Evolutionary conservation across 1,140 invertebrate genomes (phyloP), one percentile per base, ranked within the genome.

Genomic region (Coelopa frigida): DNA sequence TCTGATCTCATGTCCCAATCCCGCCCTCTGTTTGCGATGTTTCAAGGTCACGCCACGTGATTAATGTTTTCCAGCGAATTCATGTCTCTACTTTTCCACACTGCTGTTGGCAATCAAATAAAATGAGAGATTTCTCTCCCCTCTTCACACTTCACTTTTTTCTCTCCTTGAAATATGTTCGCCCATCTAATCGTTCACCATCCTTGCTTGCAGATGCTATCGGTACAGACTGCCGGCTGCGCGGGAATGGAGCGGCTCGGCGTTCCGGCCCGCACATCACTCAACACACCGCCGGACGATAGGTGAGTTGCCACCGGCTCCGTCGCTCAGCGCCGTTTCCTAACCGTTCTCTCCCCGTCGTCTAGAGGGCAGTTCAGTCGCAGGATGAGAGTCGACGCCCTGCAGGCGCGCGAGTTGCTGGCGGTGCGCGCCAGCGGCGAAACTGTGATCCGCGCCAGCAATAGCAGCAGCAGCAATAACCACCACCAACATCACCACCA

Each of bases 191-290:
- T 35, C 6, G n/a, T 29, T 29, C 27, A 14, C n/a, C 31, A 24
- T 17, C 29, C n/a, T 46, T 68, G 69, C 63, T 77, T 78, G 56
- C 74, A 78, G 77, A 78, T 78, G 77, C 75, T 78, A 75, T 78
- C 76, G 73, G 76, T 78, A 70, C 76, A 78, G 75, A 74, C 76
- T 68, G 75, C 75, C 72, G 76, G 77, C 75, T 78, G 75, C 73
- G 77, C 76, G 72, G 77, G 77, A 71, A 78, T 78, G 77, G 77
- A 78, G 74, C 74, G 76, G 73, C 73, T 78, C 73, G 76, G 77
- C 72, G 75, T 76, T 75, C 75, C 75, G 67, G 75, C 60, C 63
- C 63, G 66, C 65, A 68, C 61, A 56, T 53, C 60, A 40, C 55
- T 68, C 39, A 58, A 56, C 51, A 59, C 63, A 59, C 59, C 65